Evolutionary conservation across 2,888 invertebrate species (phyloP), one percentile per base, ranked within the genome.

Genomic region (Pandemis cinnamomeana): DNA sequence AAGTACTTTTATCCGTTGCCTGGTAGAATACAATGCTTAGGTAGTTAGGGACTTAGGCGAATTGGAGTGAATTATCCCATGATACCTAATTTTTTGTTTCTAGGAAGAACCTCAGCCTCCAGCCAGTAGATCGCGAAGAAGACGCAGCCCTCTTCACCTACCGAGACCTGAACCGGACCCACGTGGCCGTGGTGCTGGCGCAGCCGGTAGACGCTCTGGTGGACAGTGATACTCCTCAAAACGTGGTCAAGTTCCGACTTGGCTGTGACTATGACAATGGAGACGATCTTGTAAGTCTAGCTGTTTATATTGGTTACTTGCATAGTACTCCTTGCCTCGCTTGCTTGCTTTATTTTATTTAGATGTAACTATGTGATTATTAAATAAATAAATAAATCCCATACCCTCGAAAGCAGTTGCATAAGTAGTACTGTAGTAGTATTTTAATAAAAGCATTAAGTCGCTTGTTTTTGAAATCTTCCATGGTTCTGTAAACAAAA

Each of bases 171-270:
- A 98, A 98, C 91, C 91, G 95, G 27, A 97, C 97, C 0, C 96
- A 96, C 78, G 96, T 98, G 77, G 96, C 97, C 5, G 95, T 98
- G 68, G 94, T 96, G 71, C 90, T 98, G 76, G 96, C 97, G 0
- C 96, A 96, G 88, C 96, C 97, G 2, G 91, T 98, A 78, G 98
- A 98, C 83, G 95, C 96, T 69, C 92, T 98, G 62, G 98, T 98
- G 36, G 98, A 98, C 92, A 95, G 96, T 27, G 97, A 97, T 84
- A 95, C 95, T 68, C 97, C 97, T 0, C 96, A 96, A 86, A 98
- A 97, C 89, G 95, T 98, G 66, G 95, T 98, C 76, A 98, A 98
- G 92, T 97, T 98, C 89, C 94, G 97, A 61, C 95, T 98, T 48
- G 95, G 96, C 60, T 98, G 98, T 83, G 96, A 96, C 84, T 96